A percentile compares a stretch with the other conserved stretches of the same genome.
phyloP scores from a whole-genome alignment of 1,140 invertebrate genomes.

The Panagrolaimus sp. region DNA sequence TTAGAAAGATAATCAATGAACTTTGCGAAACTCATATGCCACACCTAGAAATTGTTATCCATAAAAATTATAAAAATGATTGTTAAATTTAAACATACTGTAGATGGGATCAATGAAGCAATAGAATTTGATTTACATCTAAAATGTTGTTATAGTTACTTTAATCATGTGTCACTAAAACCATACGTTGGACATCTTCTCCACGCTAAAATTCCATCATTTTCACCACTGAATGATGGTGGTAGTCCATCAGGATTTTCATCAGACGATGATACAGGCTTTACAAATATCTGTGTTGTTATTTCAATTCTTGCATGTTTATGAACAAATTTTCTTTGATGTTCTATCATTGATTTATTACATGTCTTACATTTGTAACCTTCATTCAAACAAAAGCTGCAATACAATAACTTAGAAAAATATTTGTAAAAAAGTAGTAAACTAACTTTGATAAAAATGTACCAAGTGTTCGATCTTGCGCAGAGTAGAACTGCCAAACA shows the following conservation, averaged over 20 bases:
- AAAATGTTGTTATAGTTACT: too few relatives aligned
- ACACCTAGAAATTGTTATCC: too few relatives aligned
- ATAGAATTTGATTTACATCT: slow-evolving; percentile 38
- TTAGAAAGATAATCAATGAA: slow-evolving; percentile 56
- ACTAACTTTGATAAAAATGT: slow-evolving; percentile 68
- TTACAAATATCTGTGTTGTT: slow-evolving; percentile 59
- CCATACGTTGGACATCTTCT: slow-evolving; percentile 29
- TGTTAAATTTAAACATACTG: too few relatives aligned
- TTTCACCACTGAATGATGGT: neutral
- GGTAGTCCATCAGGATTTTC: neutral
- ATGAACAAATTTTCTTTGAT: slow-evolving; percentile 77
- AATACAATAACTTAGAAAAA: slow-evolving; percentile 65
- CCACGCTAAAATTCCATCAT: slow-evolving; percentile 43
- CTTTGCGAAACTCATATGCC: slow-evolving; percentile 55
- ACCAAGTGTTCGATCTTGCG: slow-evolving; percentile 91
- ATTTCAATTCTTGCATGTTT: slow-evolving; percentile 71
- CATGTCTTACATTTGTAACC: slow-evolving; percentile 78
- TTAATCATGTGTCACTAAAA: too few relatives aligned
- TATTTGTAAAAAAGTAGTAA: neutral
- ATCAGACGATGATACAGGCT: neutral
- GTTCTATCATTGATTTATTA: slow-evolving; percentile 74
- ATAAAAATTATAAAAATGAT: too few relatives aligned
- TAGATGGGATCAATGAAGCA: slow-evolving; percentile 20
- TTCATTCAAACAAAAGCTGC: slow-evolving; percentile 61
- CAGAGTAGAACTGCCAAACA: slow-evolving; percentile 62